Evolutionary conservation across 1,140 invertebrate species (phyloP), one percentile per base, ranked within the genome.

Genomic region (Drosophila virilis): DNA sequence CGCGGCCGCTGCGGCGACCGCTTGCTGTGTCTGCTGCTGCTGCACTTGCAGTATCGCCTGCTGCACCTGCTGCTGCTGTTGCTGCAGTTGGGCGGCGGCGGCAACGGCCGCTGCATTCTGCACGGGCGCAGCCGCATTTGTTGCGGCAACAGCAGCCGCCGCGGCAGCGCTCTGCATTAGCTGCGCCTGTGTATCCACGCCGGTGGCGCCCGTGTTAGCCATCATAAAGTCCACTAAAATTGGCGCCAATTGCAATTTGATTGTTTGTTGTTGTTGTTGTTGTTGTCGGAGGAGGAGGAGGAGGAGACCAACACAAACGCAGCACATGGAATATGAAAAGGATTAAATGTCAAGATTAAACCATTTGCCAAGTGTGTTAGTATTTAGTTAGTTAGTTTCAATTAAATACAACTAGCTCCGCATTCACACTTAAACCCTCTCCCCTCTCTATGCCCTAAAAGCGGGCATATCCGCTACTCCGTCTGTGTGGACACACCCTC

Each of bases 121-220:
- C 96, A 91, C 97, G 96, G 92, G 96, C 94, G 93, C 97, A 8
- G 90, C 66, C 17, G 77, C 93, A 91, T 97, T 97, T 92, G 98
- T 88, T 17, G 85, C 80, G 38, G 82, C 83, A 54, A 84, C 79
- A 37, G 91, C 79, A 9, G 83, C 86, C 2, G 84, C 81, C n/a
- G 88, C 84, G 52, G 97, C 96, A 80, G 97, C 97, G 91, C 96
- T 82, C 71, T 91, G 75, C 80, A 73, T 94, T 37, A 91, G 91
- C 72, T 94, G 94, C 62, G 94, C 93, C 76, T 94, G 94, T 74
- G 94, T 94, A 74, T 93, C 93, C 68, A 94, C 93, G 90, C 92
- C 93, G 80, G 92, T 92, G 90, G 94, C 93, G 86, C 90, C 90
- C 28, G 93, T 92, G 86, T 94, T 94, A 62, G 91, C 91, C 91